These are phyloP conservation scores for Thinocorus orbignyianus DNA, from an alignment of 2,113 vertebrate genomes.

Conservation along the genomic window DNA sequence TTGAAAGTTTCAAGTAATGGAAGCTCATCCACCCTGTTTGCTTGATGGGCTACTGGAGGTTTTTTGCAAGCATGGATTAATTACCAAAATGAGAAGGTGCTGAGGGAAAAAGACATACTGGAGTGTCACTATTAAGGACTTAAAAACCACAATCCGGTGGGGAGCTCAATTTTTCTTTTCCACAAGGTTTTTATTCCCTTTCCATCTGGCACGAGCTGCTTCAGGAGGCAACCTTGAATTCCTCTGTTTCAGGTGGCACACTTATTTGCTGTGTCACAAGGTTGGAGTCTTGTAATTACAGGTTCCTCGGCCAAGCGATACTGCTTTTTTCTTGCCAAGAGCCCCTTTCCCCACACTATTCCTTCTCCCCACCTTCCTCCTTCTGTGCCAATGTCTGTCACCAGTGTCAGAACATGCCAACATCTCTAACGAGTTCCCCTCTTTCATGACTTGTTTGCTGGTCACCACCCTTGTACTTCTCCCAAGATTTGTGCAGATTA, in stretches of 20 bases:
- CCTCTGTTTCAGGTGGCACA: background rate
- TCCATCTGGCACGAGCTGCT: background rate
- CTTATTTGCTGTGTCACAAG: constrained; percentile 27
- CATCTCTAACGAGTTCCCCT: constrained; percentile 22
- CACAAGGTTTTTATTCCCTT: background rate
- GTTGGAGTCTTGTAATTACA: constrained; percentile 29
- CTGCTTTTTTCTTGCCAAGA: constrained; percentile 19
- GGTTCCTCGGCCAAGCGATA: background rate
- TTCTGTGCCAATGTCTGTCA: constrained; percentile 31
- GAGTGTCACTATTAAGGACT: background rate
- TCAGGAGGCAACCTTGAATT: background rate
- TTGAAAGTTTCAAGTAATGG: background rate
- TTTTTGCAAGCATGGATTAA: background rate
- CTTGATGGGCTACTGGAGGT: background rate
- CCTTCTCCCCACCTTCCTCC: constrained; percentile 23
- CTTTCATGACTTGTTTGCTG: constrained; percentile 43
- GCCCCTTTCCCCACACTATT: constrained; percentile 36
- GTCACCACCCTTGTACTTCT: constrained; percentile 52
- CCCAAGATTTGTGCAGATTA: constrained; percentile 39
- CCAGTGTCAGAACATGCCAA: background rate
- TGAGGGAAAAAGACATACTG: background rate
- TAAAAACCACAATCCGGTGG: background rate
- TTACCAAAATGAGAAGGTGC: background rate
- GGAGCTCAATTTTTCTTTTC: background rate
- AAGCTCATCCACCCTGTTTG: background rate